A percentile compares a stretch with the other conserved stretches of the same genome.
These are phyloP conservation scores for Gymnorhina tibicen DNA, from an alignment of 2,113 vertebrate genomes.

Conservation along the genomic window DNA sequence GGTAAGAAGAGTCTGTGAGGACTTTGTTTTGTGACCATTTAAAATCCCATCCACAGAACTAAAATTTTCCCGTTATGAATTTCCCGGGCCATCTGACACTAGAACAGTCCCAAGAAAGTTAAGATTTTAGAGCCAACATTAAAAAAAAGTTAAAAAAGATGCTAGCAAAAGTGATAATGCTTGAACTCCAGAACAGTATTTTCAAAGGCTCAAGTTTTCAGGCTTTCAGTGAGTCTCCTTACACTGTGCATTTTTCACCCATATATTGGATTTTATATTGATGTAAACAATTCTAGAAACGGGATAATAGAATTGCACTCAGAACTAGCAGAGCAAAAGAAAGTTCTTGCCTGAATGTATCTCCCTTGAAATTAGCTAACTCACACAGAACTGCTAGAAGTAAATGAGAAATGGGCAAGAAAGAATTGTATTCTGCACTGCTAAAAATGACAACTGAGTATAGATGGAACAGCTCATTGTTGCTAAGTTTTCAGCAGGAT, in stretches of 20 bases:
- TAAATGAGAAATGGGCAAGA: neutral
- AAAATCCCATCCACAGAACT: neutral
- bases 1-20: neutral
- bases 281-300: neutral
- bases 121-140: neutral
- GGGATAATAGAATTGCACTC: neutral
- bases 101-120: neutral
- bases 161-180: neutral
- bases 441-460: neutral
- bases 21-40: neutral
- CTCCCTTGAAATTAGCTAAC: neutral
- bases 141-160: neutral
- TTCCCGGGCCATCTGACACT: neutral
- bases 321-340: neutral
- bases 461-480: neutral
- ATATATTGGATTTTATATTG: neutral
- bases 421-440: neutral
- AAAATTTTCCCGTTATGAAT: neutral
- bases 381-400: neutral
- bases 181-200: neutral
- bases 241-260: neutral
- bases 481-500: neutral
- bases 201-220: neutral
- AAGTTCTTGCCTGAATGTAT: neutral
- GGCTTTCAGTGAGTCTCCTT: neutral